Evolutionary conservation across 2,888 invertebrate species (phyloP).

Genomic region (Myopa tessellatipennis): DNA sequence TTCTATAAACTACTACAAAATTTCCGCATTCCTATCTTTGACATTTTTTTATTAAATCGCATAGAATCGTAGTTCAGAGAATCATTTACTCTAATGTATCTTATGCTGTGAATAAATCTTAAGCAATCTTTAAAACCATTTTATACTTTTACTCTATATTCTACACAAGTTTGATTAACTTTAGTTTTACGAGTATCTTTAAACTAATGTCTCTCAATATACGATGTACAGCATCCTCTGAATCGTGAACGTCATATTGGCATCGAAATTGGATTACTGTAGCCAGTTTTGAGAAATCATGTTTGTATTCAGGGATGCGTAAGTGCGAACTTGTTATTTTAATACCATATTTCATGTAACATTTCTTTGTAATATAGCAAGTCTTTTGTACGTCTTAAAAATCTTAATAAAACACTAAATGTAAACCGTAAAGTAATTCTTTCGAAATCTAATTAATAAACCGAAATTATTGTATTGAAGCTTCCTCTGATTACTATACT

Average conservation of each 20-base stretch:
- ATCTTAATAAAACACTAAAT: conserved; percentile 31
- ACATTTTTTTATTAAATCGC: conserved; percentile 13
- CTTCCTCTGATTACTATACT: no score
- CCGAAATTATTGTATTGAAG: no score
- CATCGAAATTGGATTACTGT: not conserved
- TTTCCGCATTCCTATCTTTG: conserved; percentile 37
- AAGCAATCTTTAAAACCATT: conserved; percentile 25
- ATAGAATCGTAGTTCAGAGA: not conserved
- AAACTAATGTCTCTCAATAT: not conserved
- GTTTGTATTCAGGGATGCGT: not conserved
- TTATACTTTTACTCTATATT: not conserved
- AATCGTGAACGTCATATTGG: not conserved
- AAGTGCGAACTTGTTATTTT: not conserved
- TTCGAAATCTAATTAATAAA: not conserved
- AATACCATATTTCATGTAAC: not conserved
- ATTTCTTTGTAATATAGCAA: conserved; percentile 22
- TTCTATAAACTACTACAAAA: conserved; percentile 6
- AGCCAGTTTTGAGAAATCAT: not conserved
- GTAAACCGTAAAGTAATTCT: conserved; percentile 9
- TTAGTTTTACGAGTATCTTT: conserved; percentile 2
- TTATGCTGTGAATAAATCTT: conserved; percentile 45
- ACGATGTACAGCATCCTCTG: not conserved
- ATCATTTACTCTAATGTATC: conserved; percentile 1
- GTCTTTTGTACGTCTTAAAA: conserved; percentile 36
- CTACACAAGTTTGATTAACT: not conserved